Conservation (phyloP, 2,888 invertebrate species). For the Andrena chrysosceles region DNA sequence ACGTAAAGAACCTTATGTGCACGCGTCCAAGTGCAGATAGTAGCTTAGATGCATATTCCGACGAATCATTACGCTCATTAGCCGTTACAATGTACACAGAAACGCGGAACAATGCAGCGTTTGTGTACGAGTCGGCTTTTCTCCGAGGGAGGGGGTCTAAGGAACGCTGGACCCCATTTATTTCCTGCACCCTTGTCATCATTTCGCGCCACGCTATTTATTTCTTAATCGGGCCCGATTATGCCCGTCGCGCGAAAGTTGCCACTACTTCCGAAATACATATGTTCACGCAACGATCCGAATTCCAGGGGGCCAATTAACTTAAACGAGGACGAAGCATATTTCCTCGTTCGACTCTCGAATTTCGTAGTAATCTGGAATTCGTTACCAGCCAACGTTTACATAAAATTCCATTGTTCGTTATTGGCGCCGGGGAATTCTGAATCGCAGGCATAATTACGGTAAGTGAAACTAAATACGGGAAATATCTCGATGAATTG, state of each 20-base stretch:
- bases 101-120: conserved; percentile 3
- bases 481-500: too few species aligned
- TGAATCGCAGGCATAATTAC: too few species aligned
- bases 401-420: conserved; percentile 4
- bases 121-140: conserved; percentile 12
- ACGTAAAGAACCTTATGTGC: conserved; percentile 27
- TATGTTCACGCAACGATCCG: not conserved
- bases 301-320: conserved; percentile 4
- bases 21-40: conserved; percentile 40
- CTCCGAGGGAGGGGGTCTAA: conserved; percentile 1
- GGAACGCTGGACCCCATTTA: not conserved
- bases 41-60: conserved; percentile 51
- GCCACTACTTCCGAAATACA: not conserved
- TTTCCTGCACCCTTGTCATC: conserved; percentile 29
- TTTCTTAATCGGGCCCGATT: not conserved
- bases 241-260: not conserved
- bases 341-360: not conserved
- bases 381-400: not conserved
- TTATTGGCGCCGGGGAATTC: too few species aligned
- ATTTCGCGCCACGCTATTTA: conserved; percentile 13
- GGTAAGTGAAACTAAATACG: too few species aligned
- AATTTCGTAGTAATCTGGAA: not conserved
- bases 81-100: conserved; percentile 35
- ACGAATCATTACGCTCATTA: conserved; percentile 56
- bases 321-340: not conserved